phyloP scores from a whole-genome alignment of 1,140 invertebrate genomes.

The Bombus picipes region DNA sequence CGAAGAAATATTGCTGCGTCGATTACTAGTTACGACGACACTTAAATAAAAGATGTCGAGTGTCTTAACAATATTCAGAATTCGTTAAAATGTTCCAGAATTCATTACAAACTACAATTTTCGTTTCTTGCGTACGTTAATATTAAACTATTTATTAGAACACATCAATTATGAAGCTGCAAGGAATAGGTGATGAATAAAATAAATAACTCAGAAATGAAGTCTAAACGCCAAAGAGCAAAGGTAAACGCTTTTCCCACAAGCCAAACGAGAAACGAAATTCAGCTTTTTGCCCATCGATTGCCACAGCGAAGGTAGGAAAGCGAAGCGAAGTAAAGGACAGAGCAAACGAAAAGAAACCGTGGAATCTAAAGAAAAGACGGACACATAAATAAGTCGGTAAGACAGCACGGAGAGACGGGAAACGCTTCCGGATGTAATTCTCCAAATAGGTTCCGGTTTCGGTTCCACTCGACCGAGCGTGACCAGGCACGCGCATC shows the following conservation, averaged over 20 bases:
- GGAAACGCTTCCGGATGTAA: conserved; percentile 59
- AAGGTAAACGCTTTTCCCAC: not conserved
- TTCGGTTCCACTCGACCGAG: conserved; percentile 48
- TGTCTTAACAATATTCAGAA: no score
- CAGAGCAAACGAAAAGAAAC: no score
- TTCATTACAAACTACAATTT: no score
- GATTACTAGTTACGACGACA: no score
- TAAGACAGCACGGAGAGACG: conserved; percentile 3
- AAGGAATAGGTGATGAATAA: not conserved
- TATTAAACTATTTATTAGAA: no score
- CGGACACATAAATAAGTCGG: conserved; percentile 33
- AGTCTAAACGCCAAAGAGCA: not conserved
- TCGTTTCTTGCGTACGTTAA: no score
- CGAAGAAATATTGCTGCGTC: no score
- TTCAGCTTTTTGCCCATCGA: not conserved
- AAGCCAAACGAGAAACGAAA: not conserved
- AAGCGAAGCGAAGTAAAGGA: no score
- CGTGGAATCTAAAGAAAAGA: not conserved
- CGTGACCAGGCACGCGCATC: conserved; percentile 19
- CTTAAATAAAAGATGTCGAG: no score
- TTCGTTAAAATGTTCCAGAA: no score
- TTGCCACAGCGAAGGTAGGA: no score
- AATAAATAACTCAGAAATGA: not conserved
- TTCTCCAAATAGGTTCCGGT: conserved; percentile 65
- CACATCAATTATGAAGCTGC: not conserved